Evolutionary conservation across 2,888 invertebrate genomes (phyloP).

Genomic region (Ceramica pisi): DNA sequence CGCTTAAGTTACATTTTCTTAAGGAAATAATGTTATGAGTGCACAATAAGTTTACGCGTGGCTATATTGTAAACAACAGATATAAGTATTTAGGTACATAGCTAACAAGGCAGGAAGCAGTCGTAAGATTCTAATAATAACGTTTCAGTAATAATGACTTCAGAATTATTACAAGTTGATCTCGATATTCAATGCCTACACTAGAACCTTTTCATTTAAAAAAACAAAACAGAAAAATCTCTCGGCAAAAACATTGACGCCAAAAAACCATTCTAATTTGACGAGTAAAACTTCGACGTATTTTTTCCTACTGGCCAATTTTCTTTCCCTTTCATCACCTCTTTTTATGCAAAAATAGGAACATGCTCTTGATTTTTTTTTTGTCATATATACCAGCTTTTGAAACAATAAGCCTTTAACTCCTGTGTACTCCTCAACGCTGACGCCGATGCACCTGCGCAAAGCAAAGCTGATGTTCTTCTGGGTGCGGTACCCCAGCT

Average conservation of each 20-base stretch:
- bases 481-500: conserved; percentile 99
- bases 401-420: conserved; percentile 92
- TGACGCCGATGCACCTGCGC: conserved; percentile 99
- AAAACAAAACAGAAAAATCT: background rate
- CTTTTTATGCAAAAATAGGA: background rate
- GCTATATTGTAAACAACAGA: conserved; percentile 17
- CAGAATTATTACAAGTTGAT: conserved; percentile 1
- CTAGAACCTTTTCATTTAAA: background rate
- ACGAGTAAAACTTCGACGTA: background rate
- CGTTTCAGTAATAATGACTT: conserved; percentile 10
- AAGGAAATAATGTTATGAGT: conserved; percentile 17
- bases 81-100: conserved; percentile 13
- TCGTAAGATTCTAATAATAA: conserved; percentile 44
- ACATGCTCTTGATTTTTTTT: background rate
- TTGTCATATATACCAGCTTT: conserved; percentile 2
- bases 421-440: conserved; percentile 97
- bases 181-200: background rate
- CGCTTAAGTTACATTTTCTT: conserved; percentile 8
- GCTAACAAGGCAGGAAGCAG: conserved; percentile 24
- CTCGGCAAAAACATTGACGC: background rate
- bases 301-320: background rate
- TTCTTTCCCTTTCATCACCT: background rate
- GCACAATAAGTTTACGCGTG: background rate
- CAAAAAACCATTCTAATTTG: background rate
- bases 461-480: conserved; percentile 99